Base-by-base conservation (phyloP, 2,888 invertebrate species). In the Drosophila cognata region DNA sequence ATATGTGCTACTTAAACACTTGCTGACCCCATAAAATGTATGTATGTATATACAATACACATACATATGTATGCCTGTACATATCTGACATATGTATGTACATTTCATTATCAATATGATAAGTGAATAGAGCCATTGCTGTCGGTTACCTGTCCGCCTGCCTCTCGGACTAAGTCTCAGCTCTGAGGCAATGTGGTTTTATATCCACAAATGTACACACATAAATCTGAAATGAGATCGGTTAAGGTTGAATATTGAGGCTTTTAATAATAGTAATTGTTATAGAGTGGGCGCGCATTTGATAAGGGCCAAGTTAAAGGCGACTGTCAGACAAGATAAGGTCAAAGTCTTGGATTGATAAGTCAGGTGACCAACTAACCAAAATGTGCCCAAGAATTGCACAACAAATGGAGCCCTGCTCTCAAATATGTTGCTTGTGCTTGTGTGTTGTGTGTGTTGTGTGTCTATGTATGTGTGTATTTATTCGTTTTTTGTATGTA, bases 361-460 rank as follows among this genome's bases (percentile, higher is more conserved):
- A 52, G 70, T 62, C 71, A 71, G 70, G 62, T 71, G 70, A 63
- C 51, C 62, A 57, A 50, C 69, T 50, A 61, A 38, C 41, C 55
- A 60, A 70, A 52, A 16, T 36, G 29, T 21, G 33, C 29, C 41
- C 16, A 68, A 43, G 13, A 41, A 33, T 33, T 31, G 13, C 5
- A 41, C 4, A 41, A 52, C 21, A 65, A 51, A 52, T 60, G 21
- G 21, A 13, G 28, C n/a, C 21, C 21, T 38, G 36, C 28, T 38
- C 28, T 11, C 53, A 52, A 21, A 13, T 59, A 36, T 57, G 11
- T 31, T 36, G 36, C 28, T 38, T 38, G 8, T 11, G 21, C 41
- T 11, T 58, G 29, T 29, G 36, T 38, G 51, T 38, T 56, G 31
- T 43, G 16, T 29, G 38, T 48, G 38, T 38, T 38, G 43, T 33